Base-by-base conservation (phyloP, 2,888 invertebrate genomes). In the Mimachlamys varia region DNA sequence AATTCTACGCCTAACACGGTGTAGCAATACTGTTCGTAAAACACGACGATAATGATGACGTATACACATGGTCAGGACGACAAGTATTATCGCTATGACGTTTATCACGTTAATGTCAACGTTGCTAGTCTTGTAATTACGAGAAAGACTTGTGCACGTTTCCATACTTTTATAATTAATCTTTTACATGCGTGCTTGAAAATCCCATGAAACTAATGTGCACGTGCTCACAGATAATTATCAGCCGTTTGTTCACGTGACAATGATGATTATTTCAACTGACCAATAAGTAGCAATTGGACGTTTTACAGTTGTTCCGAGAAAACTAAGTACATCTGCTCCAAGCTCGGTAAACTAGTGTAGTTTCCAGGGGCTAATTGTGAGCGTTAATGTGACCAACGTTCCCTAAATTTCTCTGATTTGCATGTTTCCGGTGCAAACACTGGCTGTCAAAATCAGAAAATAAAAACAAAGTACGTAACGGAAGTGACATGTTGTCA, bases 171-270 rank as follows among this genome's bases (percentile, higher is more conserved):
- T 58, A 22, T 53, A 53, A 19, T 3, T 58, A 58, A 17, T n/a
- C 19, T 58, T n/a, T n/a, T 53, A 53, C 53, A 19, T 53, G 53
- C 58, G 58, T 58, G 58, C 58, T 3, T 10, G 58, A 7, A 19
- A 76, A 33, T 27, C 76, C 33, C 4, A 10, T 27, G 13, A 12
- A 76, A 33, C 27, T 76, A 76, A 27, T 76, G 76, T 12, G 33
- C 76, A 76, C 76, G 76, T 76, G 76, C 76, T 76, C 13, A 76
- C 27, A 76, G 76, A 76, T 27, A 22, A 76, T 76, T 76, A 76
- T 27, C 76, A 76, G 76, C 15, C 33, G 10, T 27, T 76, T 15
- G 27, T 4, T 33, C 33, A 76, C 76, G 76, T 76, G 76, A 76
- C 22, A 76, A 76, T 76, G 27, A 7, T 76, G 15, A 76, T 76